Percentiles rank a stretch among this genome's conserved stretches.
Evolutionary conservation across 2,113 vertebrate genomes (phyloP).

Genomic region (Grammomys surdaster): DNA sequence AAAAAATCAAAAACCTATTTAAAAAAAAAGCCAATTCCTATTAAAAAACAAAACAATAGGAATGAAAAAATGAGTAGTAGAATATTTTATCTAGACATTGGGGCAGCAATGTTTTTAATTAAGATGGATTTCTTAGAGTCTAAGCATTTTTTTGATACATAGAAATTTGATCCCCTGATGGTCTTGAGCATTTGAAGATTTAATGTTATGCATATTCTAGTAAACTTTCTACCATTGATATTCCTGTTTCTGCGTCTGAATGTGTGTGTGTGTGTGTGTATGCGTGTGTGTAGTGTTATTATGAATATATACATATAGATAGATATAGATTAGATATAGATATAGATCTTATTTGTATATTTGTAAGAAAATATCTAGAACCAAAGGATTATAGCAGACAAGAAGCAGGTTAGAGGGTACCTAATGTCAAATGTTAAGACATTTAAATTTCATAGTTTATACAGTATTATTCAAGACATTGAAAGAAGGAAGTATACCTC

Average conservation of each 20-base stretch:
- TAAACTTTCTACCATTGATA: neutral
- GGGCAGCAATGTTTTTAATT: neutral
- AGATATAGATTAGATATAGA: too few relatives aligned
- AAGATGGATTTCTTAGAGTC: neutral
- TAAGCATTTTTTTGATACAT: neutral
- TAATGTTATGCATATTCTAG: neutral
- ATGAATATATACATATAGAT: too few relatives aligned
- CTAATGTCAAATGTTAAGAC: constrained; percentile 12
- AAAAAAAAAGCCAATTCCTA: too few relatives aligned
- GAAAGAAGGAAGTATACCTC: neutral
- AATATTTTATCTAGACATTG: neutral
- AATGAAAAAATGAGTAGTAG: neutral
- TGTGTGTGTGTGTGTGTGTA: neutral
- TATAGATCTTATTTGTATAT: neutral
- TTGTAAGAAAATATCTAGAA: constrained; percentile 32
- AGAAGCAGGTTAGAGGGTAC: neutral
- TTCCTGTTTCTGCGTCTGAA: neutral
- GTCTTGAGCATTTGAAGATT: neutral
- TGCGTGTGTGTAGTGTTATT: neutral
- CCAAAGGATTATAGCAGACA: neutral
- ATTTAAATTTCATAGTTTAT: constrained; percentile 40
- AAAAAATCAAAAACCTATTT: too few relatives aligned
- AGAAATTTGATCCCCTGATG: neutral
- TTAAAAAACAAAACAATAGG: neutral
- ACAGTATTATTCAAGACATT: neutral